These are phyloP conservation scores for Hetaerina americana DNA, from an alignment of 1,140 invertebrate genomes.

Conservation along the genomic window DNA sequence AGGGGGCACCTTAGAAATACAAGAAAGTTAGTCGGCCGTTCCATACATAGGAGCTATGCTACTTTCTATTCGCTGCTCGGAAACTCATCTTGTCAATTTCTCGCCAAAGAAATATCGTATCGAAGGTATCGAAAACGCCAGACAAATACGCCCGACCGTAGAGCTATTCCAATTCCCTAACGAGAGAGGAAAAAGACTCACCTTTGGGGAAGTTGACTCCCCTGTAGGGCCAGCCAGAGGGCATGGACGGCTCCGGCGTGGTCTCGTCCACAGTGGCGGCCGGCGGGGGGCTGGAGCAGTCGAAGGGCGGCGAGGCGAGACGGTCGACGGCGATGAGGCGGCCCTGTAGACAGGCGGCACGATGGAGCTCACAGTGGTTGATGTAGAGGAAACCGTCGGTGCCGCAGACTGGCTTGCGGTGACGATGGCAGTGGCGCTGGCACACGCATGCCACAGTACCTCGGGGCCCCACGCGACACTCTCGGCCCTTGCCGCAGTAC, in stretches of 20 bases:
- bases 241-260: not conserved
- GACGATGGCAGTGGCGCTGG: slow-evolving; percentile 37
- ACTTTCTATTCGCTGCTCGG: too few species aligned
- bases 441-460: slow-evolving; percentile 47
- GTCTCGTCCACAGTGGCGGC: not conserved
- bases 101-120: too few species aligned
- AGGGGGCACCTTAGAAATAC: too few species aligned
- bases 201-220: too few species aligned
- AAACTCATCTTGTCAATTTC: too few species aligned
- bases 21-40: too few species aligned
- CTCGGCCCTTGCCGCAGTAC: slow-evolving; percentile 52
- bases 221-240: not conserved
- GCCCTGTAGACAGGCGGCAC: slow-evolving; percentile 47
- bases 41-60: too few species aligned
- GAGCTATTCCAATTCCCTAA: too few species aligned
- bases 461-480: slow-evolving; percentile 41
- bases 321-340: slow-evolving; percentile 41
- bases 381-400: slow-evolving; percentile 56
- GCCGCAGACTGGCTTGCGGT: slow-evolving; percentile 52
- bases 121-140: too few species aligned
- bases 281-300: not conserved
- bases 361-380: slow-evolving; percentile 63
- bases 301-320: slow-evolving; percentile 26
- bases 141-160: too few species aligned
- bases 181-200: too few species aligned